A percentile compares a stretch with the other conserved stretches of the same genome.
Conservation (phyloP, 2,797 vertebrate genomes). For the Poecile montanus region DNA sequence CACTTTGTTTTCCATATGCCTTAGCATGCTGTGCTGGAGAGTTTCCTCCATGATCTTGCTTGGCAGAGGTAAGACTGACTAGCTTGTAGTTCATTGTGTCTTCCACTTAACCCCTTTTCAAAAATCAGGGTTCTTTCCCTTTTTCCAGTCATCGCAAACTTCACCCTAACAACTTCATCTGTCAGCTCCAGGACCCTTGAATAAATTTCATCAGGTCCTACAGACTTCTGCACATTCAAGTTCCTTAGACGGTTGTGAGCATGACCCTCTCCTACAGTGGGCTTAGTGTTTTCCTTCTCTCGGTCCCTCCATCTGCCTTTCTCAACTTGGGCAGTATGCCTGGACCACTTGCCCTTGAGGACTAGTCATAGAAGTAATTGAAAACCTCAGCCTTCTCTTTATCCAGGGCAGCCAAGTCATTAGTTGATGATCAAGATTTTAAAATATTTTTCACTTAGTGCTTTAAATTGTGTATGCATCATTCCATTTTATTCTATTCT, state of each 20-base stretch:
- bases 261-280: background rate
- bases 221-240: background rate
- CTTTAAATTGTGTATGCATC: background rate
- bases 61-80: background rate
- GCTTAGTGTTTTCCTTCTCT: background rate
- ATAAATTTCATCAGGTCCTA: background rate
- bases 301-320: background rate
- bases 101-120: background rate
- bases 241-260: background rate
- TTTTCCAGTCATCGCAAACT: background rate
- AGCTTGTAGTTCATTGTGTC: background rate
- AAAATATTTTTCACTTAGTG: background rate
- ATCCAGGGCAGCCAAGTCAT: background rate
- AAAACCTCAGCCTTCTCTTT: background rate
- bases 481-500: background rate
- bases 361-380: background rate
- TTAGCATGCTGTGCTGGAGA: background rate
- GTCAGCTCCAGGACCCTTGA: background rate
- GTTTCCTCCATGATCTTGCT: background rate
- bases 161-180: background rate
- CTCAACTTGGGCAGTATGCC: fast-evolving
- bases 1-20: background rate
- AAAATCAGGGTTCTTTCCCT: background rate
- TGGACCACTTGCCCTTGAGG: background rate
- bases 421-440: background rate